phyloP scores from a whole-genome alignment of 2,888 invertebrate species.

The Gari tellinella region DNA sequence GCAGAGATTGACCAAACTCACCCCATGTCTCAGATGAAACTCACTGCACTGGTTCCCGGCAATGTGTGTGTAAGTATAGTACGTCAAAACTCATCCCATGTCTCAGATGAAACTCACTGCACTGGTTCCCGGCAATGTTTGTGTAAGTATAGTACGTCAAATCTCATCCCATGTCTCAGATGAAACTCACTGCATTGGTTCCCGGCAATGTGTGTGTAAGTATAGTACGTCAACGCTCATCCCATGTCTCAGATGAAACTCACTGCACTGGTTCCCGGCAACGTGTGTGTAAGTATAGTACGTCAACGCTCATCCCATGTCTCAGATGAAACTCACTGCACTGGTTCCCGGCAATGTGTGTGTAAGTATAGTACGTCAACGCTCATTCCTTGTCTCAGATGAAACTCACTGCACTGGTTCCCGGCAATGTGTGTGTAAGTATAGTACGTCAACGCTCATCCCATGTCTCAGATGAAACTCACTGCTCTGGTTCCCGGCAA shows the following conservation, averaged over 20 bases:
- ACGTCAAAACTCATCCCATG: slow-evolving; percentile 71
- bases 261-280: slow-evolving; percentile 82
- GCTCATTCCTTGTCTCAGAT: too few relatives aligned
- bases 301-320: too few relatives aligned
- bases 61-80: too few relatives aligned
- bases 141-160: slow-evolving; percentile 4
- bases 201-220: slow-evolving; percentile 58
- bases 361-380: too few relatives aligned
- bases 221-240: slow-evolving; percentile 47
- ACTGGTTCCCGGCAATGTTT: slow-evolving; percentile 74
- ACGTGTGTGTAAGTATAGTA: too few relatives aligned
- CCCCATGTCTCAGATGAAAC: slow-evolving; percentile 81
- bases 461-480: too few relatives aligned
- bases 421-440: too few relatives aligned
- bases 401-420: too few relatives aligned
- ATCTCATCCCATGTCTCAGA: slow-evolving; percentile 78
- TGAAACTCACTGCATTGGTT: slow-evolving; percentile 83
- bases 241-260: slow-evolving; percentile 82
- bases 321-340: too few relatives aligned
- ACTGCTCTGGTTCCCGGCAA: too few relatives aligned
- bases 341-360: too few relatives aligned
- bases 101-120: slow-evolving; percentile 83
- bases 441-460: too few relatives aligned
- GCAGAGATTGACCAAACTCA: slow-evolving; percentile 45
- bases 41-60: slow-evolving; percentile 83